These are phyloP conservation scores for Agrochola macilenta DNA, from an alignment of 2,888 invertebrate genomes.

Conservation along the genomic window DNA sequence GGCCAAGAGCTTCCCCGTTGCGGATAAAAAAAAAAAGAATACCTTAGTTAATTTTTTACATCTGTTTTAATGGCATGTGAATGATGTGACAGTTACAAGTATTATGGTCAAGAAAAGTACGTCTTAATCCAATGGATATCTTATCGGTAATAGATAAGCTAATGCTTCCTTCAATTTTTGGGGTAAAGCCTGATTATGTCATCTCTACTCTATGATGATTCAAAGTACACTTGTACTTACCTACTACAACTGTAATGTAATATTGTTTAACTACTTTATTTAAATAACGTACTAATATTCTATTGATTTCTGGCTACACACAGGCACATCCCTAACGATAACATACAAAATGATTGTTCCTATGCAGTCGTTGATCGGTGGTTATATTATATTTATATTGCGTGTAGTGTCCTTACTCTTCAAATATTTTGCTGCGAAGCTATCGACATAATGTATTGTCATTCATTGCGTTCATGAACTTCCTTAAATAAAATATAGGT, in stretches of 20 bases:
- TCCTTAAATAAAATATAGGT: conserved; percentile 4
- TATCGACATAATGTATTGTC: not conserved
- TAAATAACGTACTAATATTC: not conserved
- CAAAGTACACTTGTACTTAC: not conserved
- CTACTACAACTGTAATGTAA: too few species aligned
- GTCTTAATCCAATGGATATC: not conserved
- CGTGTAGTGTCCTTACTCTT: not conserved
- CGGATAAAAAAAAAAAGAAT: too few species aligned
- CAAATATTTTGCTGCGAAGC: not conserved
- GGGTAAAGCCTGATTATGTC: not conserved
- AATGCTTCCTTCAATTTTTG: conserved; percentile 18
- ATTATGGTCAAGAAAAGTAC: not conserved
- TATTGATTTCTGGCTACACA: too few species aligned
- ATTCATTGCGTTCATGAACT: not conserved
- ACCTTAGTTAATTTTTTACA: conserved; percentile 1
- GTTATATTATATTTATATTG: not conserved
- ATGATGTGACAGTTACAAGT: conserved; percentile 5
- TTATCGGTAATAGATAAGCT: conserved; percentile 10
- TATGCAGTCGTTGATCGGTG: not conserved
- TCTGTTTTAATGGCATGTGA: conserved; percentile 3
- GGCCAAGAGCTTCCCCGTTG: too few species aligned
- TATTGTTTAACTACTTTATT: not conserved
- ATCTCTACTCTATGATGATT: not conserved
- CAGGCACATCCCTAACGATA: not conserved
- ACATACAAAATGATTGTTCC: not conserved